phyloP scores from a whole-genome alignment of 1,140 invertebrate genomes.

The Pseudomyrmex cubaensis region DNA sequence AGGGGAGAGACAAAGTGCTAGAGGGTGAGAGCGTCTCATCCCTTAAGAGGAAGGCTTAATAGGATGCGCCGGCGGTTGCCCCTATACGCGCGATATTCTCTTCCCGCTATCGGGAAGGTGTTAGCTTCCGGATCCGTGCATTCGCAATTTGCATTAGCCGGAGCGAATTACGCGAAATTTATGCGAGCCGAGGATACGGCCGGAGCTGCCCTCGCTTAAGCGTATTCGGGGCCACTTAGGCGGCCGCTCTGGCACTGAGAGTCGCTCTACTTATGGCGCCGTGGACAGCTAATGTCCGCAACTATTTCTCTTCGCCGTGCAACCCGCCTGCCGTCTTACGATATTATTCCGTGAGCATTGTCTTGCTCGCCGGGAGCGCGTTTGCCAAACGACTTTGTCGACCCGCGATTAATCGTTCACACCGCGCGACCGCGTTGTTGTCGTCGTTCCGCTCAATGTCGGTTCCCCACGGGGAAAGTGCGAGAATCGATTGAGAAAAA shows the following conservation, averaged over 20 bases:
- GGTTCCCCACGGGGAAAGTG: background rate
- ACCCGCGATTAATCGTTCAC: constrained; percentile 55
- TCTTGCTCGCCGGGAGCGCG: constrained; percentile 44
- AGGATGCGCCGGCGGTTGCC: constrained; percentile 69
- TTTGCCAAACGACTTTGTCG: constrained; percentile 62
- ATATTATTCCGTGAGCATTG: constrained; percentile 72
- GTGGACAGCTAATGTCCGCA: constrained; percentile 80
- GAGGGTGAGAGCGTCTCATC: constrained; percentile 51
- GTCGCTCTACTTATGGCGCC: constrained; percentile 76
- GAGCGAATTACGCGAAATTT: constrained; percentile 82
- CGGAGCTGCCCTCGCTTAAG: constrained; percentile 68
- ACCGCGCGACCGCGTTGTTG: background rate
- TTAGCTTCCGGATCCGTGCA: constrained; percentile 62
- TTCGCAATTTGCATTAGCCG: constrained; percentile 80
- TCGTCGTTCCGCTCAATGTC: constrained; percentile 43
- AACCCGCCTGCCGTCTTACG: constrained; percentile 65
- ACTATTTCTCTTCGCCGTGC: constrained; percentile 74
- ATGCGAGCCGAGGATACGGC: constrained; percentile 76
- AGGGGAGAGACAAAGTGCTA: constrained; percentile 20
- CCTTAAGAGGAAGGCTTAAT: constrained; percentile 65
- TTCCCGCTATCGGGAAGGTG: constrained; percentile 67
- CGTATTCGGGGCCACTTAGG: constrained; percentile 76
- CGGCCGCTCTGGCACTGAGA: constrained; percentile 59
- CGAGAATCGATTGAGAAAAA: constrained; percentile 10
- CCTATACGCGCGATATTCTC: constrained; percentile 66